These are phyloP conservation scores for Caradrina kadenii DNA, from an alignment of 2,888 invertebrate genomes.

Conservation along the genomic window DNA sequence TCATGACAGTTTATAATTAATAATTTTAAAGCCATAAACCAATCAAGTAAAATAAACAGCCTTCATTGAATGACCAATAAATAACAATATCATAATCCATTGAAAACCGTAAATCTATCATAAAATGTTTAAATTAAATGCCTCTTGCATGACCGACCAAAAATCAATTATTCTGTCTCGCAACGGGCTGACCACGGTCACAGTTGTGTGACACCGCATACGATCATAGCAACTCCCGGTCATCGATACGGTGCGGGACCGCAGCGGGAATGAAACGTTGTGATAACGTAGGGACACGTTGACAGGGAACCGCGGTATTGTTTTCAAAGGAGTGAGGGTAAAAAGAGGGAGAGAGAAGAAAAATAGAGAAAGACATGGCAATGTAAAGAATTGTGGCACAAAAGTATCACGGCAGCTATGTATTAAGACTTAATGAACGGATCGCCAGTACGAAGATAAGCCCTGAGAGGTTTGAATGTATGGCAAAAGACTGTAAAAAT, in stretches of 20 bases:
- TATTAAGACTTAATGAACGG: too few relatives aligned
- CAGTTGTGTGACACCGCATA: conserved; percentile 39
- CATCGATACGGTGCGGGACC: conserved; percentile 41
- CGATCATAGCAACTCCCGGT: conserved; percentile 32
- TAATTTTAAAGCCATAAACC: not conserved
- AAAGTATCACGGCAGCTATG: too few relatives aligned
- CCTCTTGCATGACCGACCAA: conserved; percentile 12
- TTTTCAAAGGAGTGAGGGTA: not conserved
- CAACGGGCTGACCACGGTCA: conserved; percentile 44
- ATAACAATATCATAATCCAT: not conserved
- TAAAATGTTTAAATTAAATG: conserved; percentile 23
- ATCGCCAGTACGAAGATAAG: too few relatives aligned
- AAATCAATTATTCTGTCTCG: conserved; percentile 57
- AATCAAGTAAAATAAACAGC: not conserved
- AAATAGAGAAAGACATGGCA: too few relatives aligned
- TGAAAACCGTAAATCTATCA: not conserved
- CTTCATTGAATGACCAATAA: conserved; percentile 8
- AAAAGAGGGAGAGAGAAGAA: too few relatives aligned
- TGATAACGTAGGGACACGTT: conserved; percentile 30
- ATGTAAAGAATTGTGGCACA: too few relatives aligned
- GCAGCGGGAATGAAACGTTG: conserved; percentile 39
- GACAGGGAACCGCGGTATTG: not conserved
- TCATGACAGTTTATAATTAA: not conserved
- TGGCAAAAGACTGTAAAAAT: too few relatives aligned
- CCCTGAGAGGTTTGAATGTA: too few relatives aligned